Evolutionary conservation across 2,888 invertebrate genomes (phyloP).

Genomic region (Strigamia crassipes): DNA sequence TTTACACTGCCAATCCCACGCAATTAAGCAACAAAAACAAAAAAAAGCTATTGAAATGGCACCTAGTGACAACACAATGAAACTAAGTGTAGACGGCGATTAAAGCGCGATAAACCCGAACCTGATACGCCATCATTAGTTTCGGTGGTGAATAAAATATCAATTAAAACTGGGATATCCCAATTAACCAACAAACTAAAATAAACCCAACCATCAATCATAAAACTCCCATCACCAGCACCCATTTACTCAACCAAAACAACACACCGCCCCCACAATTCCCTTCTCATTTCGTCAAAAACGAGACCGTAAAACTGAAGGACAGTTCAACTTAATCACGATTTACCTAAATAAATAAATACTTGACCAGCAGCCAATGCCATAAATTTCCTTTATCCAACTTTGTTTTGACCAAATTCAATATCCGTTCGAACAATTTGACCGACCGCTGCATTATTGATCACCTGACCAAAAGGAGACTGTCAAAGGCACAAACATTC

Average conservation of each 20-base stretch:
- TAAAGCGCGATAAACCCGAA: not conserved
- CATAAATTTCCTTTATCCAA: not conserved
- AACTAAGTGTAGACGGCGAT: not conserved
- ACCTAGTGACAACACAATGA: too few species aligned
- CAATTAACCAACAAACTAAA: not conserved
- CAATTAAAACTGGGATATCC: slow-evolving; percentile 7
- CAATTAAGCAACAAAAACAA: too few species aligned
- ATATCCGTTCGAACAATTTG: not conserved
- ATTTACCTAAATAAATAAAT: too few species aligned
- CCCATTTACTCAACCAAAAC: too few species aligned
- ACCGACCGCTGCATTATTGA: not conserved
- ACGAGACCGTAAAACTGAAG: too few species aligned
- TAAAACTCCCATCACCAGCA: too few species aligned
- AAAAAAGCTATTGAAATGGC: too few species aligned
- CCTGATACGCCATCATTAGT: not conserved
- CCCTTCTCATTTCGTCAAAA: too few species aligned
- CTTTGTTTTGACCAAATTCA: not conserved
- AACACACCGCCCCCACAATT: too few species aligned
- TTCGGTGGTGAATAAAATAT: slow-evolving; percentile 17
- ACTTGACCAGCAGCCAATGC: too few species aligned
- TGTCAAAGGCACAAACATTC: not conserved
- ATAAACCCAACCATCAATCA: not conserved
- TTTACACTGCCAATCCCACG: too few species aligned
- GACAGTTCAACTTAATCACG: too few species aligned
- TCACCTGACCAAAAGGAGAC: not conserved